Conservation (phyloP, 2,113 vertebrate species). For the Vidua macroura region DNA sequence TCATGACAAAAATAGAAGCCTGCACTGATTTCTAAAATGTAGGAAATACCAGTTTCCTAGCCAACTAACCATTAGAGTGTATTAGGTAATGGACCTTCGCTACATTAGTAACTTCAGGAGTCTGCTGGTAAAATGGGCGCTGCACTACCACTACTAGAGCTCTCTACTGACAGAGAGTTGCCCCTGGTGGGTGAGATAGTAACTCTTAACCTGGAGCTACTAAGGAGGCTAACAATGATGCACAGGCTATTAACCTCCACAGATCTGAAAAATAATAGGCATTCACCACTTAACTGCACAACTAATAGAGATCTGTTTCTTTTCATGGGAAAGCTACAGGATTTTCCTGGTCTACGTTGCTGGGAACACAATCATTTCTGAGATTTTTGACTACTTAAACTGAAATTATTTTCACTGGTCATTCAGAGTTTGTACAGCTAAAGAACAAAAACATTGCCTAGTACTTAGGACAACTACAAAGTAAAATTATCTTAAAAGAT, state of each 20-base stretch:
- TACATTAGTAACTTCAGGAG: background rate
- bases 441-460: background rate
- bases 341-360: fast-evolving
- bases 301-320: background rate
- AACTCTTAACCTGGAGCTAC: background rate
- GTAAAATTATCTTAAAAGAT: background rate
- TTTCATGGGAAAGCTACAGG: background rate
- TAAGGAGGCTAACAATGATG: background rate
- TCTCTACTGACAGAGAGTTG: background rate
- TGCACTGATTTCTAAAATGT: background rate
- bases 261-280: background rate
- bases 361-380: background rate
- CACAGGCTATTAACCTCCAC: background rate
- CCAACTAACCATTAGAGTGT: background rate
- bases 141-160: background rate
- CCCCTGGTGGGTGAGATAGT: background rate
- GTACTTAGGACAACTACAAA: background rate
- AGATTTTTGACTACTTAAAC: background rate
- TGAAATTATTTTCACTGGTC: background rate
- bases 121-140: background rate
- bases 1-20: background rate
- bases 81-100: background rate
- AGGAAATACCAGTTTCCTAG: background rate
- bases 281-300: background rate
- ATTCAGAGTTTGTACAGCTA: background rate